phyloP scores from a whole-genome alignment of 2,888 invertebrate genomes.

The Anoncus sp. region DNA sequence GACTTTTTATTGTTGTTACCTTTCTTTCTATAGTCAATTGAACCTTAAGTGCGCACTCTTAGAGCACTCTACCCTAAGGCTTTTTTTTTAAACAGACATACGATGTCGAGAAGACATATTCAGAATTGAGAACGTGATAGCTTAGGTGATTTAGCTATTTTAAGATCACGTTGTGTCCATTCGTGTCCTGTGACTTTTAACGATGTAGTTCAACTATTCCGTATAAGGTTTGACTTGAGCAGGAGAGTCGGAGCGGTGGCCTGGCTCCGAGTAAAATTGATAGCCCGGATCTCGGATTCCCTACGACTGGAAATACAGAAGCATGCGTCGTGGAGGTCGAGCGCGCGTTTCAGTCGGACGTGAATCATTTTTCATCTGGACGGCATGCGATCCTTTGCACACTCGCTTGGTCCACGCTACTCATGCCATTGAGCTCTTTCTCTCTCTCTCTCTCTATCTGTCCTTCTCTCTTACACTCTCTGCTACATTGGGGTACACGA shows the following conservation, averaged over 20 bases:
- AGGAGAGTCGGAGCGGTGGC: slow-evolving; percentile 1
- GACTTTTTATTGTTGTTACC: no score
- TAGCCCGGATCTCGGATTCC: slow-evolving; percentile 49
- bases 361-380: slow-evolving; percentile 66
- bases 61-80: no score
- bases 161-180: slow-evolving; percentile 32
- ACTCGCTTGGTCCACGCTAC: slow-evolving; percentile 54
- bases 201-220: slow-evolving; percentile 7
- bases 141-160: slow-evolving; percentile 1
- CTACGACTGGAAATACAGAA: slow-evolving; percentile 56
- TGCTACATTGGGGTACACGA: slow-evolving; percentile 23
- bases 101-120: not conserved
- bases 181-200: slow-evolving; percentile 40
- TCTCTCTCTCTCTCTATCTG: slow-evolving; percentile 17
- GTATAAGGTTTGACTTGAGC: not conserved
- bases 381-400: slow-evolving; percentile 50
- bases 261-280: slow-evolving; percentile 50
- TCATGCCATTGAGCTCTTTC: slow-evolving; percentile 50
- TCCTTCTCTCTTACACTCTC: slow-evolving; percentile 22
- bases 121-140: not conserved
- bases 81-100: not conserved
- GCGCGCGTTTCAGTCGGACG: slow-evolving; percentile 49
- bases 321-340: slow-evolving; percentile 50
- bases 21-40: no score
- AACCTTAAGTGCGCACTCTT: no score